phyloP scores from a whole-genome alignment of 2,113 vertebrate genomes.

The Capreolus pygargus region DNA sequence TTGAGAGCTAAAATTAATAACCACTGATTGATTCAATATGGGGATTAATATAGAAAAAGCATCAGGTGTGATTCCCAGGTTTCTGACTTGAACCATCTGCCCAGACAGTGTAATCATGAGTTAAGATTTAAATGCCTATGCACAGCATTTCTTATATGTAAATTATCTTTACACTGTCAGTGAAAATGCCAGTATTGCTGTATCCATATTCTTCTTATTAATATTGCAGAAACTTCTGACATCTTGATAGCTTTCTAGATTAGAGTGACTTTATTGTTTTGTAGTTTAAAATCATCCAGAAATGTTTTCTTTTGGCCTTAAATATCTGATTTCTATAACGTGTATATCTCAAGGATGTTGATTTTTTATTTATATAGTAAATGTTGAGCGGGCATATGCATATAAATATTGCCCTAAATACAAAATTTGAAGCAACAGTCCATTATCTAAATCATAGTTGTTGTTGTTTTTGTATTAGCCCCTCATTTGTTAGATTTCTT shows the following conservation, averaged over 20 bases:
- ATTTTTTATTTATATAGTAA: conserved; percentile 34
- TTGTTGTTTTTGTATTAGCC: neutral
- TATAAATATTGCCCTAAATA: conserved; percentile 22
- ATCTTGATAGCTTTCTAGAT: neutral
- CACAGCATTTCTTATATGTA: neutral
- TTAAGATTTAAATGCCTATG: neutral
- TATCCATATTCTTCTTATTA: neutral
- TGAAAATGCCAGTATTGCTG: neutral
- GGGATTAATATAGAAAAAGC: neutral
- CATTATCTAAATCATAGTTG: neutral
- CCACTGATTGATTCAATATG: neutral
- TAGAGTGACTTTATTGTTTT: conserved; percentile 41
- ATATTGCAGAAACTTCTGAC: neutral
- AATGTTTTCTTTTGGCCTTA: conserved; percentile 29
- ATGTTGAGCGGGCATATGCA: neutral
- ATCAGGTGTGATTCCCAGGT: neutral
- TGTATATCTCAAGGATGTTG: neutral
- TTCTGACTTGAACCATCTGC: neutral
- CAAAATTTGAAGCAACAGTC: neutral
- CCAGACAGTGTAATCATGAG: neutral
- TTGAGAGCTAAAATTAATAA: neutral
- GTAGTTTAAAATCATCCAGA: neutral
- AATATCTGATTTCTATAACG: neutral
- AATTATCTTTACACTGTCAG: neutral
- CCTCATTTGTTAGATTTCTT: neutral